These are phyloP conservation scores for Priocnemis perturbator DNA, from an alignment of 2,888 invertebrate species.

Conservation along the genomic window DNA sequence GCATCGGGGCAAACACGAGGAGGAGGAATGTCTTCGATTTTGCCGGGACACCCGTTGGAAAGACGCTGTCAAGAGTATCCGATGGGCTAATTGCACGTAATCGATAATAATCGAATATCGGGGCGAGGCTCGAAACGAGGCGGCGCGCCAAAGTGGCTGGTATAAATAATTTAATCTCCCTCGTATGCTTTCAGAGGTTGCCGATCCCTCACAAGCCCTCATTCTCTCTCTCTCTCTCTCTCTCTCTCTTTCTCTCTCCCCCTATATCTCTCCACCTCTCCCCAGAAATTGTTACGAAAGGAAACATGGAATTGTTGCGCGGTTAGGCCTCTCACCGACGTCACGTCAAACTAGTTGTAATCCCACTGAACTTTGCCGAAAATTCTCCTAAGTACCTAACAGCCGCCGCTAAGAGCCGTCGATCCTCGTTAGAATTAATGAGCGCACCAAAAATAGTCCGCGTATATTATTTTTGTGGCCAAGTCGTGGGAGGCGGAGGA, in stretches of 20 bases:
- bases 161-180: constrained; percentile 61
- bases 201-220: constrained; percentile 37
- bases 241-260: not conserved
- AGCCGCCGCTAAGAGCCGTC: too few relatives aligned
- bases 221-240: not conserved
- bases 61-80: not conserved
- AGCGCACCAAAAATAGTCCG: too few relatives aligned
- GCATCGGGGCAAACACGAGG: too few relatives aligned
- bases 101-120: constrained; percentile 59
- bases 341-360: too few relatives aligned
- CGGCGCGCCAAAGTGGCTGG: constrained; percentile 50
- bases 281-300: constrained; percentile 13
- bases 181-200: constrained; percentile 45
- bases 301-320: constrained; percentile 19
- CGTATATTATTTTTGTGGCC: too few relatives aligned
- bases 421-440: too few relatives aligned
- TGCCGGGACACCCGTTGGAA: too few relatives aligned
- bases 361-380: too few relatives aligned
- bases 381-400: too few relatives aligned
- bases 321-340: not conserved
- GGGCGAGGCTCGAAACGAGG: constrained; percentile 39
- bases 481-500: too few relatives aligned
- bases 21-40: too few relatives aligned
- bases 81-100: constrained; percentile 49
- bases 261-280: not conserved